Conservation (phyloP, 53 echinoderm and acorn worm species). For the Echinometra lucunter region DNA sequence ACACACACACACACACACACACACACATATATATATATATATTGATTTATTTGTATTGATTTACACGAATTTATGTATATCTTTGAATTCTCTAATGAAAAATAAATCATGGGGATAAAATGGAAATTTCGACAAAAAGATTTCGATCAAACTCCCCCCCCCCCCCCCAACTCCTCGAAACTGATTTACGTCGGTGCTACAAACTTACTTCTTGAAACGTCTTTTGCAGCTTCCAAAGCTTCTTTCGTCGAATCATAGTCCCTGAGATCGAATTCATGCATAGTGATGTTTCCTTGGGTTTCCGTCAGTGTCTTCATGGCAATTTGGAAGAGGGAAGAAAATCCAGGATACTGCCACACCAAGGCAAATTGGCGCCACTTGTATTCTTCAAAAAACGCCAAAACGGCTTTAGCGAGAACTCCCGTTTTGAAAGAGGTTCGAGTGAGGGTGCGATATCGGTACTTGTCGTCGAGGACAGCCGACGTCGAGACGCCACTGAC, state of each 20-base stretch:
- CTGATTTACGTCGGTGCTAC: not conserved
- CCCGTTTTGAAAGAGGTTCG: slow-evolving; percentile 65
- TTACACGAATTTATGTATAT: too few species aligned
- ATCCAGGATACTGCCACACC: not conserved
- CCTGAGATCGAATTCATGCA: slow-evolving; percentile 1
- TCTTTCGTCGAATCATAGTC: not conserved
- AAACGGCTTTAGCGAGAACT: slow-evolving; percentile 42
- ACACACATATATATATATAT: too few species aligned
- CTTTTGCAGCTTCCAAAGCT: not conserved
- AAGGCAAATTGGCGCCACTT: slow-evolving; percentile 55
- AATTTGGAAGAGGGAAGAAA: not conserved
- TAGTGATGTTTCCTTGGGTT: not conserved
- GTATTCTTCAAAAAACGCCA: slow-evolving; percentile 31
- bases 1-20: too few species aligned
- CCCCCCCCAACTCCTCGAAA: too few species aligned
- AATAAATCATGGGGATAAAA: too few species aligned
- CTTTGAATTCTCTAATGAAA: too few species aligned
- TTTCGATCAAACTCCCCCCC: too few species aligned
- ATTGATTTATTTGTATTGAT: too few species aligned
- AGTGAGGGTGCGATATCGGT: slow-evolving; percentile 70
- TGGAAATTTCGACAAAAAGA: too few species aligned
- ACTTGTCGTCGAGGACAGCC: slow-evolving; percentile 50
- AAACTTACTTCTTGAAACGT: slow-evolving; percentile 25
- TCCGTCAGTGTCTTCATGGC: not conserved
- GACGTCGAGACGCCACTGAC: slow-evolving; percentile 70